A percentile compares a stretch with the other conserved stretches of the same genome.
Conservation (phyloP, 2,797 vertebrate species). For the Oreortyx pictus region DNA sequence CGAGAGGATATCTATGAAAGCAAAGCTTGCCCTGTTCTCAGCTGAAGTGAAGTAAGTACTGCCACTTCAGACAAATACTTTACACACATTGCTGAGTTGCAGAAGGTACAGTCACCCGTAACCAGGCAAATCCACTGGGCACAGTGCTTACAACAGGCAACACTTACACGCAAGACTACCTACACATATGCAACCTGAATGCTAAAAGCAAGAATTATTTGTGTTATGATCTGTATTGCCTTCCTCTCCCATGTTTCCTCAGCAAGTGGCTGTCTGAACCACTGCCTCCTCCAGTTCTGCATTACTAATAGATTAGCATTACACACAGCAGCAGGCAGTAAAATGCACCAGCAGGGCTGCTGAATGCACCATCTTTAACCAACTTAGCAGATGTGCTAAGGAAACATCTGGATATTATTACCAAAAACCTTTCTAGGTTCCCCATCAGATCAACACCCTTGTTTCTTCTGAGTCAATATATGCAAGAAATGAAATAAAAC, state of each 20-base stretch:
- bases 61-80: not conserved
- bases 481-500: not conserved
- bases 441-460: constrained; percentile 47
- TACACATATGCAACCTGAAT: not conserved
- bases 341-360: constrained; percentile 8
- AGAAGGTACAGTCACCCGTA: constrained; percentile 13
- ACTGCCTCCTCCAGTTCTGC: constrained; percentile 1
- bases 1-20: not conserved
- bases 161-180: not conserved
- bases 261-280: not conserved
- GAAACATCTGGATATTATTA: constrained; percentile 63
- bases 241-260: constrained; percentile 16
- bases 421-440: constrained; percentile 26
- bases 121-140: constrained; percentile 10
- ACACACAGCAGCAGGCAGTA: constrained; percentile 37
- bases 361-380: not conserved
- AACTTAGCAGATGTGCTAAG: constrained; percentile 35
- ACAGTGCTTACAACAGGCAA: not conserved
- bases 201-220: constrained; percentile 37
- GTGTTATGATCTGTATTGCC: not conserved
- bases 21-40: not conserved
- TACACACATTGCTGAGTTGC: not conserved
- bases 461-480: constrained; percentile 31
- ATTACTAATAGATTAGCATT: constrained; percentile 33
- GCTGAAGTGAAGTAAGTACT: not conserved